Conservation (phyloP, 2,888 invertebrate species). For the Cistogaster globosa region DNA sequence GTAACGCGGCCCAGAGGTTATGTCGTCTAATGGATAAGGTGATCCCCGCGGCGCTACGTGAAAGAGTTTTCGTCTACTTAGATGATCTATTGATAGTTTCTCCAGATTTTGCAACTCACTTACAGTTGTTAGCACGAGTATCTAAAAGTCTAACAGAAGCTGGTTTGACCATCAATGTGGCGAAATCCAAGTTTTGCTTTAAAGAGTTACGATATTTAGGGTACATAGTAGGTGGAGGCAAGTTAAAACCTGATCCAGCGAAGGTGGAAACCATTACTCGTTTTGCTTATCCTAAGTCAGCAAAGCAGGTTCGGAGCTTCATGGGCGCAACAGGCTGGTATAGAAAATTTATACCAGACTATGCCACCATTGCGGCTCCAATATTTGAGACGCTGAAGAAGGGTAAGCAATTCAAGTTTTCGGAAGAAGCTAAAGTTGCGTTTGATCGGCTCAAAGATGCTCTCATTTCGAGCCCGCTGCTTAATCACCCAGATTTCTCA, state of each 20-base stretch:
- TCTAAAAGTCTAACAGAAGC: background rate
- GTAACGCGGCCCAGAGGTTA: constrained; percentile 41
- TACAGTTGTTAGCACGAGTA: background rate
- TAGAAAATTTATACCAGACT: too few relatives aligned
- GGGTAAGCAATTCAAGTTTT: background rate
- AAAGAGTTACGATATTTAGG: constrained; percentile 33
- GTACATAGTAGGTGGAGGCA: background rate
- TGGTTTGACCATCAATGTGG: constrained; percentile 12
- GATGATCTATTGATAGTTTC: background rate
- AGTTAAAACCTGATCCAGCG: too few relatives aligned
- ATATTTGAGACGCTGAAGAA: background rate
- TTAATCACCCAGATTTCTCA: background rate
- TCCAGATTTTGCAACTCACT: background rate
- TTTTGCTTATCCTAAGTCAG: background rate
- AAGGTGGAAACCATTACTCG: background rate
- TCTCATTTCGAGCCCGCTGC: background rate
- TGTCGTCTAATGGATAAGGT: constrained; percentile 41
- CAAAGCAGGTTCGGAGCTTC: background rate
- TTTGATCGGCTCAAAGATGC: background rate
- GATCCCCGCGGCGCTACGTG: background rate
- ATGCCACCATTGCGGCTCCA: background rate
- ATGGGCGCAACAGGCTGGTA: too few relatives aligned
- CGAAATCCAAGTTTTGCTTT: constrained; percentile 19
- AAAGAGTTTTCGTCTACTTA: too few relatives aligned
- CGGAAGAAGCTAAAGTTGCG: background rate